These are phyloP conservation scores for Orius insidiosus DNA, from an alignment of 1,140 invertebrate genomes.

Conservation along the genomic window DNA sequence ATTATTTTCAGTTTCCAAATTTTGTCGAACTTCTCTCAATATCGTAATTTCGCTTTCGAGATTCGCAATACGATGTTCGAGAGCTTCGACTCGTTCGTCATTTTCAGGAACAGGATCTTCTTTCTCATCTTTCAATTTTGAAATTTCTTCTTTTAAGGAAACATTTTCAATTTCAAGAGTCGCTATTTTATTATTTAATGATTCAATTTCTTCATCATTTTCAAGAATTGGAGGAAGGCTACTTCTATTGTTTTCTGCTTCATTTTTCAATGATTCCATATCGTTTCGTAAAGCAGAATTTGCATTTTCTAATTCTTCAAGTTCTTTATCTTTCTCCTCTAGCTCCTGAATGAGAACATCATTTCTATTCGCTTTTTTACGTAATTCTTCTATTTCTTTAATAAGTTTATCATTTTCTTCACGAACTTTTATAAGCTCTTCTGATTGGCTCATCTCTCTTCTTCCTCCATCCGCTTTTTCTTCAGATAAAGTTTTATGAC, in stretches of 20 bases:
- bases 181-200: neutral
- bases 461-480: neutral
- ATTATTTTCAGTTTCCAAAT: constrained; percentile 15
- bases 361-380: neutral
- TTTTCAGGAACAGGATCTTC: neutral
- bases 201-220: constrained; percentile 12
- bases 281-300: constrained; percentile 12
- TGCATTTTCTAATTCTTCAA: constrained; percentile 16
- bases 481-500: neutral
- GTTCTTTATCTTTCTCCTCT: constrained; percentile 15
- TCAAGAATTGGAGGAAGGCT: constrained; percentile 15
- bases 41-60: constrained; percentile 9
- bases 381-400: neutral
- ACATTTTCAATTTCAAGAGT: neutral
- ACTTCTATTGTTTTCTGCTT: constrained; percentile 4
- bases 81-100: constrained; percentile 13
- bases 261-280: constrained; percentile 11
- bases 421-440: no score
- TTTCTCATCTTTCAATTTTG: neutral
- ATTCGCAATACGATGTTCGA: constrained; percentile 3
- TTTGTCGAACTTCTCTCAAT: constrained; percentile 13
- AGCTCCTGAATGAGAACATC: constrained; percentile 7
- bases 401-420: constrained; percentile 1
- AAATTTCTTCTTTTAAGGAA: neutral
- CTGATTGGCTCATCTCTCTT: no score